phyloP scores from a whole-genome alignment of 2,797 vertebrate species.

The Melanotaenia trifasciata region DNA sequence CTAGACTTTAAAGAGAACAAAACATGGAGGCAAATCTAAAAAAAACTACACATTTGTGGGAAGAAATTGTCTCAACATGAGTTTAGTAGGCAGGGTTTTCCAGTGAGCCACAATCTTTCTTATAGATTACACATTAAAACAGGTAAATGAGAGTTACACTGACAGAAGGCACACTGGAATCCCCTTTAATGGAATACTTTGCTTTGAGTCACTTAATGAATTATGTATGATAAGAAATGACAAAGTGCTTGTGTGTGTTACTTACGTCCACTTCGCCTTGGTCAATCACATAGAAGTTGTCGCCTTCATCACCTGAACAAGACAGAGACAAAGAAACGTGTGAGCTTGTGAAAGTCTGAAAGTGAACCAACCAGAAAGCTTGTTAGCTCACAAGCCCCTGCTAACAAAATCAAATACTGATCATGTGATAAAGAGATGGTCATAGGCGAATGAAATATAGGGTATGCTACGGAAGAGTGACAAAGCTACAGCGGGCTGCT shows the following conservation, averaged over 20 bases:
- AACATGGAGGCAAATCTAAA: conserved; percentile 60
- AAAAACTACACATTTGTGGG: conserved; percentile 60
- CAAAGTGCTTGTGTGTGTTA: conserved; percentile 54
- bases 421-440: background rate
- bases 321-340: conserved; percentile 53
- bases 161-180: conserved; percentile 1
- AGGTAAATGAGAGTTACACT: conserved; percentile 18
- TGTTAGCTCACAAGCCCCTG: background rate
- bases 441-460: background rate
- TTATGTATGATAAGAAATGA: conserved; percentile 5
- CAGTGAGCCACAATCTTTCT: conserved; percentile 36
- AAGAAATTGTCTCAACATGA: conserved; percentile 54
- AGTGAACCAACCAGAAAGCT: conserved; percentile 2
- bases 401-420: background rate
- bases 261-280: conserved; percentile 98
- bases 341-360: conserved; percentile 16
- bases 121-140: background rate
- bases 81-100: conserved; percentile 38
- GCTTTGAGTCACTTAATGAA: conserved; percentile 2
- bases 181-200: background rate
- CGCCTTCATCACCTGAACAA: conserved; percentile 93
- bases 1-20: conserved; percentile 61
- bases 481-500: background rate
- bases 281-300: conserved; percentile 99
- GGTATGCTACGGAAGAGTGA: background rate